A percentile compares a stretch with the other conserved stretches of the same genome.
Conservation (phyloP, 2,797 vertebrate genomes). For the Catamblyrhynchus diadema region DNA sequence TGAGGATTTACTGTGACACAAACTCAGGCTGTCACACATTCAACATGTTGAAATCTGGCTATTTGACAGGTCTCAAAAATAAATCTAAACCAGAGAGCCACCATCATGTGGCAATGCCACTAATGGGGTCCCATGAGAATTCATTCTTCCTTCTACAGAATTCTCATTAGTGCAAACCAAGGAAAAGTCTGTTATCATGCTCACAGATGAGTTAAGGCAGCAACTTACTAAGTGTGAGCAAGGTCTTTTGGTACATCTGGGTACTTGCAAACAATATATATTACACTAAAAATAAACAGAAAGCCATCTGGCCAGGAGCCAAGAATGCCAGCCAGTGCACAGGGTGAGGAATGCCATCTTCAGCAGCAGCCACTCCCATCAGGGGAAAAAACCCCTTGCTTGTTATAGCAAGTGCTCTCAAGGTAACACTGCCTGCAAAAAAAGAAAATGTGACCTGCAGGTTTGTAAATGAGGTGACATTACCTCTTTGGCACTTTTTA, state of each 20-base stretch:
- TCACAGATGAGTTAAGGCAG: background rate
- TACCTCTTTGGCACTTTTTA: background rate
- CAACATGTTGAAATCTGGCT: background rate
- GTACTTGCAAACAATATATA: background rate
- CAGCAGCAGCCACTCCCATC: background rate
- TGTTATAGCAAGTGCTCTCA: background rate
- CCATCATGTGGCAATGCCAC: background rate
- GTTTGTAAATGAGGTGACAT: slow-evolving; percentile 16
- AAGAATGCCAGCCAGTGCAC: background rate
- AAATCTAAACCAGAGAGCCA: background rate
- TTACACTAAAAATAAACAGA: background rate
- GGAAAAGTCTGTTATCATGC: background rate
- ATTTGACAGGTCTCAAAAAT: slow-evolving; percentile 22
- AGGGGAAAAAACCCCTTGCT: background rate
- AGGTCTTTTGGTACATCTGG: background rate
- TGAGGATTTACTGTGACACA: background rate
- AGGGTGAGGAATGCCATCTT: background rate
- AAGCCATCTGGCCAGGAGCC: background rate
- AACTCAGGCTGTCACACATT: slow-evolving; percentile 7
- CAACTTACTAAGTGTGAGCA: background rate
- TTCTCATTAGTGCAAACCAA: background rate
- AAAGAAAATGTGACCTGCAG: background rate
- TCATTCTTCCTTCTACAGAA: background rate
- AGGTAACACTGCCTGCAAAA: background rate
- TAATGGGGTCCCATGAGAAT: slow-evolving; percentile 19